These are phyloP conservation scores for Parascotia fuliginaria DNA, from an alignment of 2,888 invertebrate species.

Conservation along the genomic window DNA sequence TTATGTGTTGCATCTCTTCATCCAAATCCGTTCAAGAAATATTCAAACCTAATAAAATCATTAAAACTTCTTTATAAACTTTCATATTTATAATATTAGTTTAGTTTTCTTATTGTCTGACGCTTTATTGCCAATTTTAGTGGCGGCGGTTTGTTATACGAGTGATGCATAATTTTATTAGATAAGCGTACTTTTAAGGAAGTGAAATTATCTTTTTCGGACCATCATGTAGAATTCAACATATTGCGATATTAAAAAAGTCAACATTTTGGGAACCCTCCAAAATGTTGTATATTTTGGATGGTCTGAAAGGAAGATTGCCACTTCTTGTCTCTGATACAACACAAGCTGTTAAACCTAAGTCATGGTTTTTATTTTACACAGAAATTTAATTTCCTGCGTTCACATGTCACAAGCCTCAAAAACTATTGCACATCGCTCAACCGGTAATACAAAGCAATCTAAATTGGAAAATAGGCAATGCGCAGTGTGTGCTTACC, in stretches of 20 bases:
- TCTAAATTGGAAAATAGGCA: conserved; percentile 86
- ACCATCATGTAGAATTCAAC: no score
- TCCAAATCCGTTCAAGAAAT: no score
- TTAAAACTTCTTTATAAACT: no score
- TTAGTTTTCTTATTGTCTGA: background rate
- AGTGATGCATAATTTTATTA: background rate
- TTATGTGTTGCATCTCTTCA: no score
- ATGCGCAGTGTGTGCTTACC: conserved; percentile 85
- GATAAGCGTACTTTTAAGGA: background rate
- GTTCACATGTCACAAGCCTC: conserved; percentile 78
- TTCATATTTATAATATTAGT: no score
- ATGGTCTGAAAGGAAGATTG: no score
- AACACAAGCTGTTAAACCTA: conserved; percentile 13
- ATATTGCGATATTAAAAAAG: no score
- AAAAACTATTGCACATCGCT: conserved; percentile 85
- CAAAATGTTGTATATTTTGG: no score
- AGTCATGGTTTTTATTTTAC: conserved; percentile 52
- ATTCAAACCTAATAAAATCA: no score
- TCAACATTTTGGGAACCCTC: no score
- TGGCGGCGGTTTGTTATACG: background rate
- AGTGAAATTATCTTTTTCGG: background rate
- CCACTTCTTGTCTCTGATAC: background rate
- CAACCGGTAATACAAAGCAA: conserved; percentile 85
- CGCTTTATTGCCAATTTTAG: no score
- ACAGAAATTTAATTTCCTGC: conserved; percentile 79